Percentiles rank a stretch among this genome's conserved stretches.
phyloP scores from a whole-genome alignment of 2,797 vertebrate genomes.

The Oophaga sylvatica region DNA sequence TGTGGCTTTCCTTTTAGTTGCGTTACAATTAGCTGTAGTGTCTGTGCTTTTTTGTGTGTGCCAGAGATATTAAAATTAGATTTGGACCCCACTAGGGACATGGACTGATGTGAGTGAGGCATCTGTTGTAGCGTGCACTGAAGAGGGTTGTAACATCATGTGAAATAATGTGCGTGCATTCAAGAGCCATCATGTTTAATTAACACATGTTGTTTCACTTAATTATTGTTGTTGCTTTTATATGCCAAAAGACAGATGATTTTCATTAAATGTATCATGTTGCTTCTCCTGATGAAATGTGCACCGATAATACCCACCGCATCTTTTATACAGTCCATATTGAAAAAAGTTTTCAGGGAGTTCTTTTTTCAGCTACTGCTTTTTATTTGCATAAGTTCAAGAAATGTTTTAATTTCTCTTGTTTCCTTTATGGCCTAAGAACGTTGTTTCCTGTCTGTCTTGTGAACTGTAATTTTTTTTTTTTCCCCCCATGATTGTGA shows the following conservation, averaged over 20 bases:
- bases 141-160: background rate
- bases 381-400: too few relatives aligned
- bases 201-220: conserved; percentile 27
- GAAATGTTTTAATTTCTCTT: too few relatives aligned
- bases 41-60: background rate
- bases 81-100: background rate
- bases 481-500: too few relatives aligned
- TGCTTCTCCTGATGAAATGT: conserved; percentile 13
- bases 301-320: background rate
- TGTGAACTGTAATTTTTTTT: too few relatives aligned
- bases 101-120: background rate
- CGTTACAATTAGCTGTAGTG: background rate
- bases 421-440: too few relatives aligned
- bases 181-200: conserved; percentile 9
- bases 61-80: background rate
- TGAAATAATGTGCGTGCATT: background rate
- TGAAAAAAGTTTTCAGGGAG: too few relatives aligned
- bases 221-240: background rate
- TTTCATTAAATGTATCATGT: conserved; percentile 17
- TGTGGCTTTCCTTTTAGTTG: background rate
- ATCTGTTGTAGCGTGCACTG: background rate
- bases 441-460: too few relatives aligned
- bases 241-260: conserved; percentile 17
- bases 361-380: too few relatives aligned
- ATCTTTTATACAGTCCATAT: background rate